phyloP scores from a whole-genome alignment of 2,113 vertebrate genomes.

The Hirundichthys speculiger region DNA sequence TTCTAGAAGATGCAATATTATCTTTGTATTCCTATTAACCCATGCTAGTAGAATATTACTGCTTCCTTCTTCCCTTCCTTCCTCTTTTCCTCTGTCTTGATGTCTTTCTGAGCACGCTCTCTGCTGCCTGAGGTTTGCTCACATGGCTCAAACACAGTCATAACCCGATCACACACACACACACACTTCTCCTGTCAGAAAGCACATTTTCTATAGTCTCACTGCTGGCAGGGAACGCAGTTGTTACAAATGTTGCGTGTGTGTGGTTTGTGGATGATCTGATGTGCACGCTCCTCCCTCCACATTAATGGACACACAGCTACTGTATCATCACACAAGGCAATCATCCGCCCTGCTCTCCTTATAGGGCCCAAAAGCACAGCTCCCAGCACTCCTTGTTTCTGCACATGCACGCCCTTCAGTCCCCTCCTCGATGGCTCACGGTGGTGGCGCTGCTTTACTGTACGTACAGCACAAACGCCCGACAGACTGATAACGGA shows the following conservation, averaged over 20 bases:
- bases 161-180: slow-evolving; percentile 15
- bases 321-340: slow-evolving; percentile 9
- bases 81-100: slow-evolving; percentile 50
- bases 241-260: slow-evolving; percentile 39
- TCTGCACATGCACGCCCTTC: slow-evolving; percentile 22
- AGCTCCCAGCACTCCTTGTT: slow-evolving; percentile 32
- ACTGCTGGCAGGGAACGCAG: slow-evolving; percentile 68
- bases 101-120: slow-evolving; percentile 66
- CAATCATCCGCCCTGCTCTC: slow-evolving; percentile 31
- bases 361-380: slow-evolving; percentile 67
- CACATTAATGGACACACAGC: slow-evolving; percentile 5
- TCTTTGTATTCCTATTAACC: slow-evolving; percentile 77
- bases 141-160: slow-evolving; percentile 45
- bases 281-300: slow-evolving; percentile 28
- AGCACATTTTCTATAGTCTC: slow-evolving; percentile 77
- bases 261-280: slow-evolving; percentile 23
- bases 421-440: slow-evolving; percentile 3
- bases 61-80: slow-evolving; percentile 66
- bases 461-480: slow-evolving; percentile 12
- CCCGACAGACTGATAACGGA: slow-evolving; percentile 16
- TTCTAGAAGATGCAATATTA: slow-evolving; percentile 82
- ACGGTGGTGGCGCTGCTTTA: slow-evolving; percentile 18
- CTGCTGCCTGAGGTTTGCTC: slow-evolving; percentile 61
- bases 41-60: slow-evolving; percentile 71
- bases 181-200: slow-evolving; percentile 61